These are phyloP conservation scores for Tetrapedia diversipes DNA, from an alignment of 2,888 invertebrate species.

Conservation along the genomic window DNA sequence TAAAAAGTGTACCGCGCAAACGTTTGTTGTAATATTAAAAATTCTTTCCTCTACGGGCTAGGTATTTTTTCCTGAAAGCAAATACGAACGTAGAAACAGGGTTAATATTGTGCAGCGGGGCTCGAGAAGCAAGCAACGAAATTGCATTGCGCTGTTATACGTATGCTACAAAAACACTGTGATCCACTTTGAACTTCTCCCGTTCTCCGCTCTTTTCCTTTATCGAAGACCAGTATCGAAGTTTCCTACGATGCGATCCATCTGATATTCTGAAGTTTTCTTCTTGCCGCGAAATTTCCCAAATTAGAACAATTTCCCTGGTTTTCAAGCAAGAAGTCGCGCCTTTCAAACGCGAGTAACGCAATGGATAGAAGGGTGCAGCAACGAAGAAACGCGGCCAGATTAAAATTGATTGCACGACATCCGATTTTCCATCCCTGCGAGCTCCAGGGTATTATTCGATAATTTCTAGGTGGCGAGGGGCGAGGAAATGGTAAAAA, in stretches of 20 bases:
- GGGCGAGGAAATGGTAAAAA: conserved; percentile 34
- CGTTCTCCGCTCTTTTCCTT: no score
- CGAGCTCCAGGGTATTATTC: conserved; percentile 33
- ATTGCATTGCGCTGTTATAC: no score
- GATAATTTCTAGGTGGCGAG: conserved; percentile 34
- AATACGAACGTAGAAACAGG: no score
- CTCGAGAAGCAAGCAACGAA: no score
- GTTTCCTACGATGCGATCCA: background rate
- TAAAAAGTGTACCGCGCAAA: no score
- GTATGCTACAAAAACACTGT: no score
- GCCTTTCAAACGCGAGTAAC: conserved; percentile 10
- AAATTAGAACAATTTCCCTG: conserved; percentile 27
- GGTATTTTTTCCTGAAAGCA: no score
- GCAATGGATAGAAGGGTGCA: background rate
- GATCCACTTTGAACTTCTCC: no score
- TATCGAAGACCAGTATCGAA: background rate
- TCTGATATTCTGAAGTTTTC: background rate
- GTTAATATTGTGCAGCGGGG: no score
- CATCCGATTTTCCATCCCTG: background rate
- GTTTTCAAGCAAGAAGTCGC: no score
- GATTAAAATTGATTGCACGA: conserved; percentile 45
- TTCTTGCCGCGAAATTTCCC: background rate
- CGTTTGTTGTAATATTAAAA: no score
- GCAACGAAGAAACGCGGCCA: conserved; percentile 14
- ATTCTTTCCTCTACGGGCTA: no score